phyloP scores from a whole-genome alignment of 2,888 invertebrate genomes.

The Exephanes ischioxanthus region DNA sequence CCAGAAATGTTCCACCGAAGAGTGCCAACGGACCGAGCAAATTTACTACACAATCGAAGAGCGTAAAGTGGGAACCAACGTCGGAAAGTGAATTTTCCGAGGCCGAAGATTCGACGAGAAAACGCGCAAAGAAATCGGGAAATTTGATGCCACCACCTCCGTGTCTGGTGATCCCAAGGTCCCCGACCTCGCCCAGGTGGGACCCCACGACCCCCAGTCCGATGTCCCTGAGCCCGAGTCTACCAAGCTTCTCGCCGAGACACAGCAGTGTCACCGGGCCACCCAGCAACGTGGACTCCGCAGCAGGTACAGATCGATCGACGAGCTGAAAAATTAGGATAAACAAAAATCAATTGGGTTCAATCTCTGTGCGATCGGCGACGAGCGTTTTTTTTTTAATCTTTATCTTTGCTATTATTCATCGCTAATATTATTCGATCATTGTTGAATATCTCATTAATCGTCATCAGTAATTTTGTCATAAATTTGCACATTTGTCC shows the following conservation, averaged over 20 bases:
- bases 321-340: constrained; percentile 37
- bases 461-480: constrained; percentile 53
- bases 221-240: constrained; percentile 87
- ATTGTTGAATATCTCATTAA: constrained; percentile 53
- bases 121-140: constrained; percentile 83
- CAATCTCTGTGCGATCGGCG: constrained; percentile 1
- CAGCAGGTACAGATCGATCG: constrained; percentile 78
- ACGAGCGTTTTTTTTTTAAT: constrained; percentile 28
- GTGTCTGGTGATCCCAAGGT: constrained; percentile 79
- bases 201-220: constrained; percentile 86
- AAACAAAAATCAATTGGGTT: not conserved
- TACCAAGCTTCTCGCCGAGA: constrained; percentile 87
- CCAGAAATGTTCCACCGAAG: constrained; percentile 36
- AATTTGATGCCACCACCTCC: constrained; percentile 73
- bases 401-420: constrained; percentile 32
- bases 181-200: constrained; percentile 81
- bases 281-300: constrained; percentile 83
- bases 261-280: constrained; percentile 81
- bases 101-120: constrained; percentile 85
- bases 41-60: constrained; percentile 80
- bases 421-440: constrained; percentile 38
- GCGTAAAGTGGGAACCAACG: constrained; percentile 88
- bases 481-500: constrained; percentile 53
- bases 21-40: constrained; percentile 68
- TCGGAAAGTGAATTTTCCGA: constrained; percentile 89